phyloP scores from a whole-genome alignment of 2,888 invertebrate species.

The Cyclophora albipunctata region DNA sequence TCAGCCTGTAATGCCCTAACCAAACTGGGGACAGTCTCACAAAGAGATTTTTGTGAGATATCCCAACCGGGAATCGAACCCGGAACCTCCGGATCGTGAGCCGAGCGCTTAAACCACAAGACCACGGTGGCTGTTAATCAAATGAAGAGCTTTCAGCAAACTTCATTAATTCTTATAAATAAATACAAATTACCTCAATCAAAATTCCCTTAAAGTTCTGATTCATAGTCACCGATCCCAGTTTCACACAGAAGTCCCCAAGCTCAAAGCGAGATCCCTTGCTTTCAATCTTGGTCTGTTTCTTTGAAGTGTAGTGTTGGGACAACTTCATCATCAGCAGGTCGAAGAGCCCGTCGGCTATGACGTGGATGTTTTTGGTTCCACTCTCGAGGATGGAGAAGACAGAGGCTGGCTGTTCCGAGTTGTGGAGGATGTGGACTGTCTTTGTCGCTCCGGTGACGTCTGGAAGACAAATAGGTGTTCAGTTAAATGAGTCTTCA shows the following conservation, averaged over 20 bases:
- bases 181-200: constrained; percentile 80
- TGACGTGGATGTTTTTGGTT: constrained; percentile 88
- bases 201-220: constrained; percentile 95
- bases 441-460: constrained; percentile 82
- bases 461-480: constrained; percentile 4
- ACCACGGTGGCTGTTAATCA: too few species aligned
- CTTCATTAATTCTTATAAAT: too few species aligned
- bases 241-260: constrained; percentile 94
- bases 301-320: constrained; percentile 91
- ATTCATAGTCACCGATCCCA: constrained; percentile 94
- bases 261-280: constrained; percentile 91
- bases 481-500: neutral
- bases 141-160: too few species aligned
- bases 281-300: constrained; percentile 90
- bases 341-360: constrained; percentile 94
- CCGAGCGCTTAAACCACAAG: too few species aligned
- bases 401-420: constrained; percentile 95
- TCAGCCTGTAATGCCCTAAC: too few species aligned
- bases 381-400: constrained; percentile 94
- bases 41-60: too few species aligned
- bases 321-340: constrained; percentile 92
- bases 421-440: constrained; percentile 95
- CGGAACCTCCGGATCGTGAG: too few species aligned
- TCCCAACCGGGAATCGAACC: too few species aligned
- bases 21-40: too few species aligned